Conservation (phyloP, 1,140 invertebrate species). For the Heliconius congener region DNA sequence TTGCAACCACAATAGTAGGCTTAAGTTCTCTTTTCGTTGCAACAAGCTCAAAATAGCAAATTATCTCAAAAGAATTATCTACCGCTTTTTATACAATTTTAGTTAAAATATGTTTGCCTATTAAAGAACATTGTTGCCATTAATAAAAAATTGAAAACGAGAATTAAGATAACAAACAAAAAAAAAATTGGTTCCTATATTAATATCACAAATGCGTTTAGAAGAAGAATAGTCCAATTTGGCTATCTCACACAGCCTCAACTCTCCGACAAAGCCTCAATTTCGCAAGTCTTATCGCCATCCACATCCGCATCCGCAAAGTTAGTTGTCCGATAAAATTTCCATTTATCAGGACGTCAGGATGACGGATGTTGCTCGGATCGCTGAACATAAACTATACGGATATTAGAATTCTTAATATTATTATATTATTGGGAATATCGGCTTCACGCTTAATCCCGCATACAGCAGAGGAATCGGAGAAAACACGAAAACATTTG, state of each 20-base stretch:
- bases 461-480: too few relatives aligned
- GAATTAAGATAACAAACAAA: neutral
- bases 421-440: neutral
- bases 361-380: constrained; percentile 16
- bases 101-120: too few relatives aligned
- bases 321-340: constrained; percentile 17
- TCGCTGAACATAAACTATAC: constrained; percentile 16
- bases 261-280: constrained; percentile 17
- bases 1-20: too few relatives aligned
- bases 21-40: too few relatives aligned
- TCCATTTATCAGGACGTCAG: constrained; percentile 18
- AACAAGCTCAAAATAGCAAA: too few relatives aligned
- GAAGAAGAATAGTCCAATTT: constrained; percentile 8
- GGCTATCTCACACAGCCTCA: neutral
- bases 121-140: too few relatives aligned
- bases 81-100: too few relatives aligned
- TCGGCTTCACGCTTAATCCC: too few relatives aligned
- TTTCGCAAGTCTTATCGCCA: constrained; percentile 17
- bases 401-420: neutral
- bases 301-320: constrained; percentile 16
- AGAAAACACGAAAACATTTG: too few relatives aligned
- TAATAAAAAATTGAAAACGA: too few relatives aligned
- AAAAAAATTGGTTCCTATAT: neutral
- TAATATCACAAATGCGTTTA: neutral
- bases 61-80: too few relatives aligned